phyloP scores from a whole-genome alignment of 2,888 invertebrate species.

The Electrophaes corylata region DNA sequence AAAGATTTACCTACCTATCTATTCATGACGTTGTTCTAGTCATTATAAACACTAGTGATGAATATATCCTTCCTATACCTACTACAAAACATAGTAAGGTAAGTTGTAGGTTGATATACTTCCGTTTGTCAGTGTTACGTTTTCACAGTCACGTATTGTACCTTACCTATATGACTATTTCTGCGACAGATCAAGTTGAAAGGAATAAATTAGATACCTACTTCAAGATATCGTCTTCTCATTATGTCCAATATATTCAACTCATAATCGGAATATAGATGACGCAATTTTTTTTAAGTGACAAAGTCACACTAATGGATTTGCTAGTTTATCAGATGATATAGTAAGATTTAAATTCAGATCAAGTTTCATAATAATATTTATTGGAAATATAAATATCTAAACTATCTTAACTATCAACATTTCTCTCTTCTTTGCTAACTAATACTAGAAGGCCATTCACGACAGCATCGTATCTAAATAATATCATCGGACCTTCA shows the following conservation, averaged over 20 bases:
- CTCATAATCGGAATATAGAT: conserved; percentile 34
- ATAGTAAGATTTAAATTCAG: conserved; percentile 42
- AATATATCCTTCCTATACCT: background rate
- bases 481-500: conserved; percentile 70
- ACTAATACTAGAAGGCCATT: conserved; percentile 75
- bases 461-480: conserved; percentile 67
- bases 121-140: conserved; percentile 14
- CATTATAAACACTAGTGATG: conserved; percentile 14
- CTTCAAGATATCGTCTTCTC: conserved; percentile 21
- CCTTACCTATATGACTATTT: background rate
- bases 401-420: conserved; percentile 69
- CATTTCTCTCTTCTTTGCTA: conserved; percentile 64
- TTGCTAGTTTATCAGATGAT: conserved; percentile 8
- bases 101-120: background rate
- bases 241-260: conserved; percentile 29
- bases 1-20: conserved; percentile 3
- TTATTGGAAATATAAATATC: conserved; percentile 61
- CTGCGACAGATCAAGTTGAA: conserved; percentile 1
- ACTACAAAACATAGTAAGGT: conserved; percentile 9
- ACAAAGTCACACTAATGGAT: conserved; percentile 26
- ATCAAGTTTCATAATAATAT: conserved; percentile 60
- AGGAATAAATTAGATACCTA: conserved; percentile 25
- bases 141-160: conserved; percentile 5
- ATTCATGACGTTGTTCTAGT: background rate
- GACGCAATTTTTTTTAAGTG: conserved; percentile 34